These are phyloP conservation scores for Callopanchax toddi DNA, from an alignment of 2,113 vertebrate species.

Conservation along the genomic window DNA sequence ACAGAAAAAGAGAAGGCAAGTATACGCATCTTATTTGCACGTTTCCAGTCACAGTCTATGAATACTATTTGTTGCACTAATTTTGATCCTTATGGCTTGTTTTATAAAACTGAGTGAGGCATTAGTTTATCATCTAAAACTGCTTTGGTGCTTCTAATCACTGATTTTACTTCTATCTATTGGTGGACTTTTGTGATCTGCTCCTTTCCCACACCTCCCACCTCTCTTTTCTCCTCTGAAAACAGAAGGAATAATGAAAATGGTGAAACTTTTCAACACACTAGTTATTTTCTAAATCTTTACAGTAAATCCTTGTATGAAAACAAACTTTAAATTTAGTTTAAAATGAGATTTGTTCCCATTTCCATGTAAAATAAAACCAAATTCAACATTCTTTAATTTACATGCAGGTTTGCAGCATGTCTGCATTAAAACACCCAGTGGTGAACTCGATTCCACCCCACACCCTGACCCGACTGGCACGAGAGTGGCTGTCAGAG, in stretches of 20 bases:
- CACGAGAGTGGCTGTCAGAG: slow-evolving; percentile 83
- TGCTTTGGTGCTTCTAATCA: too few relatives aligned
- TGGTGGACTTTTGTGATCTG: too few relatives aligned
- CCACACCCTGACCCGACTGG: slow-evolving; percentile 72
- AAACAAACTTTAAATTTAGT: too few relatives aligned
- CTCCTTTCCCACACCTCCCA: background rate
- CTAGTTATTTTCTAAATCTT: too few relatives aligned
- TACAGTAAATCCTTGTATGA: too few relatives aligned
- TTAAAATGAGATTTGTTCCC: too few relatives aligned
- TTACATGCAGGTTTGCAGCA: slow-evolving; percentile 25
- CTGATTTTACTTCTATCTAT: too few relatives aligned
- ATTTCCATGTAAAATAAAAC: background rate
- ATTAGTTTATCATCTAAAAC: too few relatives aligned
- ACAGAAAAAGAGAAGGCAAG: slow-evolving; percentile 33
- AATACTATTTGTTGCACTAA: too few relatives aligned
- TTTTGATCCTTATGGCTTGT: too few relatives aligned
- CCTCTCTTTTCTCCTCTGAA: background rate
- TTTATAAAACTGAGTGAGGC: too few relatives aligned
- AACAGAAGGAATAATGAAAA: background rate
- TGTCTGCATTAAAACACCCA: slow-evolving; percentile 21
- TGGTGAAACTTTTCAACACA: background rate
- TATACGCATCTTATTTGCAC: slow-evolving; percentile 9
- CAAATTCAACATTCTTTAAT: background rate
- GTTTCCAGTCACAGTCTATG: too few relatives aligned
- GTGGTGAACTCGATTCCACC: slow-evolving; percentile 69